A percentile compares a stretch with the other conserved stretches of the same genome.
Conservation (phyloP, 2,113 vertebrate species). For the Tonatia bakeri region DNA sequence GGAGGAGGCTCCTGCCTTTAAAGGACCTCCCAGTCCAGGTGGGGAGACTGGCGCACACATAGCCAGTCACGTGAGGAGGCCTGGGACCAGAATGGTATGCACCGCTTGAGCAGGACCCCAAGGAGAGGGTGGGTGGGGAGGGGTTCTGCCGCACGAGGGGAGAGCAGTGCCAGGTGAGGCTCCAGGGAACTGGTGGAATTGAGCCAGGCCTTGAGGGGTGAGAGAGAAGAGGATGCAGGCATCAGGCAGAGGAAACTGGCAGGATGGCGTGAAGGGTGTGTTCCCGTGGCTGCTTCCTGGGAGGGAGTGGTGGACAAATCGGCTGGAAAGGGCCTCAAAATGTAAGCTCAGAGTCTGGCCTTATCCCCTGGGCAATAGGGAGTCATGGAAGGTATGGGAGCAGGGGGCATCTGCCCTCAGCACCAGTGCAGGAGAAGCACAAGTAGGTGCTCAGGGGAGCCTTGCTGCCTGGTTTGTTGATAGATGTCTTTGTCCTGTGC, state of each 20-base stretch:
- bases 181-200: not conserved
- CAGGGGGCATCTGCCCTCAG: not conserved
- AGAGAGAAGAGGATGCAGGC: not conserved
- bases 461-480: not conserved
- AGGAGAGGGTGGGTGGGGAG: no score
- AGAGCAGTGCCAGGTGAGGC: not conserved
- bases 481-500: not conserved
- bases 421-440: not conserved
- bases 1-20: not conserved
- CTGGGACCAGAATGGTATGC: rapidly evolving
- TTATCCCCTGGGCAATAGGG: not conserved
- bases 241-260: not conserved
- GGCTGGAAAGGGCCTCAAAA: not conserved
- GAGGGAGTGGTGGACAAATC: not conserved
- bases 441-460: not conserved
- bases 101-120: rapidly evolving
- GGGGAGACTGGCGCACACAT: not conserved
- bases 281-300: rapidly evolving
- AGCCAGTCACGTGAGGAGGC: not conserved
- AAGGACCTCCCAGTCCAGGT: not conserved
- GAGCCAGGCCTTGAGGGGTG: not conserved
- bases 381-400: not conserved
- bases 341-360: not conserved
- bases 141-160: not conserved
- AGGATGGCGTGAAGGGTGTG: not conserved